A percentile compares a stretch with the other conserved stretches of the same genome.
Evolutionary conservation across 2,113 vertebrate genomes (phyloP).

Genomic region (Romanogobio albipinnatus): DNA sequence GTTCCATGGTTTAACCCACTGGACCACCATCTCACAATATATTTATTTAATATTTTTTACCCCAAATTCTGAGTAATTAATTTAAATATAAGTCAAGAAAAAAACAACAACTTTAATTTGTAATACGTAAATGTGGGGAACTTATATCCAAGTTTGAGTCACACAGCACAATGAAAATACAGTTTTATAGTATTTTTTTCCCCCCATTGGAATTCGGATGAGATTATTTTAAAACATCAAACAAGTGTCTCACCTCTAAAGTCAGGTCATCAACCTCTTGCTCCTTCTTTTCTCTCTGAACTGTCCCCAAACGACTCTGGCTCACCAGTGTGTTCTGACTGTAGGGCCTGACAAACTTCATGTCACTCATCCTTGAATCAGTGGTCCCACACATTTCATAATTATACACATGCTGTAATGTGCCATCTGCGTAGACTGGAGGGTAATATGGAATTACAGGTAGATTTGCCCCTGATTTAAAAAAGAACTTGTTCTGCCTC

Average conservation of each 20-base stretch:
- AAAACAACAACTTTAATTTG: not conserved
- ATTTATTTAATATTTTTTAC: too few species aligned
- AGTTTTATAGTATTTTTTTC: not conserved
- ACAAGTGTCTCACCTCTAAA: constrained; percentile 63
- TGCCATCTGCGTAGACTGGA: constrained; percentile 52
- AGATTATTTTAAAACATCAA: not conserved
- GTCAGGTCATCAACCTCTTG: constrained; percentile 54
- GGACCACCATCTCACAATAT: too few species aligned
- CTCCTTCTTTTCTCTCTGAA: constrained; percentile 58
- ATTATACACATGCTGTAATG: constrained; percentile 55
- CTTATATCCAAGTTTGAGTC: not conserved
- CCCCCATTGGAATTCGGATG: not conserved
- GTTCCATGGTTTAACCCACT: too few species aligned
- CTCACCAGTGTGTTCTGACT: constrained; percentile 55
- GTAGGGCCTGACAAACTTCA: constrained; percentile 50
- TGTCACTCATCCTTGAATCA: constrained; percentile 55
- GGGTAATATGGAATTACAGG: constrained; percentile 62
- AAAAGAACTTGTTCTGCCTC: constrained; percentile 55
- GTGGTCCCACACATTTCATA: constrained; percentile 57
- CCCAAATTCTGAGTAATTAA: too few species aligned
- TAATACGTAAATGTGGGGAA: not conserved
- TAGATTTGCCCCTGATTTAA: constrained; percentile 53
- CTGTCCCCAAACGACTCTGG: constrained; percentile 49
- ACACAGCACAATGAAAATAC: not conserved
- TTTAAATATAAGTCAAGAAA: too few species aligned